Base-by-base conservation (phyloP, 2,888 invertebrate genomes). In the Metopia argyrocephala region DNA sequence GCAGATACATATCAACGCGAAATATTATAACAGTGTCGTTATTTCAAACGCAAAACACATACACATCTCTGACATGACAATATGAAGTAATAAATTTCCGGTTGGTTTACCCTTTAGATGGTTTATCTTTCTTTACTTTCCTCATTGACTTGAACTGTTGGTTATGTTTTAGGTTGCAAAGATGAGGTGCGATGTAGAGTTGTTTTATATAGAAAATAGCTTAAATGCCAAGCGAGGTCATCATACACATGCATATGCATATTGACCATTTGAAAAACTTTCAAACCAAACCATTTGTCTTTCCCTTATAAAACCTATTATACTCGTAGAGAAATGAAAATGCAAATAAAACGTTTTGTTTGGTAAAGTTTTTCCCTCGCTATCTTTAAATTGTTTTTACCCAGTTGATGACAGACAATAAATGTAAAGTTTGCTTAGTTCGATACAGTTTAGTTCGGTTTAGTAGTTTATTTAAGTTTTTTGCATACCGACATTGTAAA, bases 61-160 rank as follows among this genome's bases (percentile, higher is more conserved):
- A 65, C 54, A 62, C 54, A 45, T 66, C 45, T 50, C 38, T 38
- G 38, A 61, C 69, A 79, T 82, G 84, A 85, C 85, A 84, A 85
- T 84, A 84, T 86, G 83, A 85, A 84, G 86, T 85, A 87, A 88
- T 88, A 88, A 88, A 88, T 88, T 86, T 86, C 84, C 82, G 83
- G 83, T 81, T 84, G 56, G 84, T 81, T 83, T 84, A 84, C 84
- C 85, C 86, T 84, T 86, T 84, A 84, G 84, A 84, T 84, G 81
- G 84, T 82, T 83, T 83, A 80, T 79, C 85, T 83, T 79, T 76
- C 78, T 61, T 56, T 64, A 61, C 70, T 78, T 74, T 69, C 62
- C 52, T 69, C 68, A 61, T 46, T 21, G 54, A 62, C 31, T 25
- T 31, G 25, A 12, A 12, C 28, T 76, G 3, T 25, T 46, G n/a